Base-by-base conservation (phyloP, 2,113 vertebrate species). In the Phyllopteryx taeniolatus region DNA sequence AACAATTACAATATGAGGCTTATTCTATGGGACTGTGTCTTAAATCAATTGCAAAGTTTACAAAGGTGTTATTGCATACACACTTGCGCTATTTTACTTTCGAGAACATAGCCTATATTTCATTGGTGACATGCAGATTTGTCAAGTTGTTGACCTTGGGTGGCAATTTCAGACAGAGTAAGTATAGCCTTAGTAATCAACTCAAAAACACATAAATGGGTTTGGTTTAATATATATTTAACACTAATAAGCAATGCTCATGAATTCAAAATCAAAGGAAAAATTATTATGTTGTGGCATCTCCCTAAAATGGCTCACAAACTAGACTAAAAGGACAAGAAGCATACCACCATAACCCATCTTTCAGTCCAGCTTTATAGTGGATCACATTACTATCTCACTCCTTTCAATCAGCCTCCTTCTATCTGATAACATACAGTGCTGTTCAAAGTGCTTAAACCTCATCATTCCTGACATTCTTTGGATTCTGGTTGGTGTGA, bases 401-500 rank as follows among this genome's bases (percentile, higher is more conserved):
- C 74, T 66, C 73, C 53, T 63, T 72, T 73, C 83, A 65, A 83
- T 78, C 81, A 82, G 74, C 73, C 67, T 6, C 70, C 71, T 61
- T 84, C 74, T 63, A 89, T 90, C 84, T 89, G 87, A 91, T 87
- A 91, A 87, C 68, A 63, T 82, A 79, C 63, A 79, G 78, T 14
- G 66, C 68, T 79, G 79, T 75, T 88, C 76, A 78, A 75, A 84
- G 79, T 88, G 79, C 74, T 85, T 87, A 87, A 91, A 90, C 70
- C 57, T 85, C 10, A 19, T 70, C 88, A 90, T 91, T 88, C 88
- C 86, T 82, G 27, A 84, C 86, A 92, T 92, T 91, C 87, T 74
- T 65, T 0, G 47, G 82, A 91, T 91, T 87, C 79, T 89, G 77
- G 69, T 78, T 80, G 82, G 73, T 84, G 87, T 88, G 88, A 92